Percentiles rank a stretch among this genome's conserved stretches.
phyloP scores from a whole-genome alignment of 2,113 vertebrate genomes.

The Ceyx melanurus region DNA sequence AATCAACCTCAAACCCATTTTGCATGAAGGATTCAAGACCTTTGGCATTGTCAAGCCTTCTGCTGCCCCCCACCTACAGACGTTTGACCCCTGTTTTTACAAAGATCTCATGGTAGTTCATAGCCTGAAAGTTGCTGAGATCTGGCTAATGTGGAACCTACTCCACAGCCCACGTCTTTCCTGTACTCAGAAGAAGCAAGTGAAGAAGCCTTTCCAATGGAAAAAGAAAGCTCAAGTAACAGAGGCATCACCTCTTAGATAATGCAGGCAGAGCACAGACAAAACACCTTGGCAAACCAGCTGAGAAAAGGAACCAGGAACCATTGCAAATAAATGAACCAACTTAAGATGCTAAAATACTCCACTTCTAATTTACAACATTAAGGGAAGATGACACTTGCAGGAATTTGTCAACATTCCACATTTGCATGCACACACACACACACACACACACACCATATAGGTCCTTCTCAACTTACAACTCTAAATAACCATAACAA shows the following conservation, averaged over 20 bases:
- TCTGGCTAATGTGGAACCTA: constrained; percentile 98
- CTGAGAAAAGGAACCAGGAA: neutral
- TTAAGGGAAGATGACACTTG: neutral
- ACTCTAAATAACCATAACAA: neutral
- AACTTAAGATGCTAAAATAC: neutral
- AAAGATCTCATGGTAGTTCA: constrained; percentile 95
- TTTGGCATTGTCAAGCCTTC: constrained; percentile 92
- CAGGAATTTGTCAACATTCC: neutral
- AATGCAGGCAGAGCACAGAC: neutral
- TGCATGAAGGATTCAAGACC: constrained; percentile 93
- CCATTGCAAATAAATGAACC: neutral
- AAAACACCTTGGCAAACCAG: neutral
- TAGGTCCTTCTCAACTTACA: neutral
- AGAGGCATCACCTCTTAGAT: neutral
- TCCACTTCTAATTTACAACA: neutral
- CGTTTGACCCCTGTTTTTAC: constrained; percentile 96
- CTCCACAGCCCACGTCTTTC: constrained; percentile 83
- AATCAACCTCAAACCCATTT: constrained; percentile 82
- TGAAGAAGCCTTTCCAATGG: constrained; percentile 74
- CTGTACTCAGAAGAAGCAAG: constrained; percentile 80
- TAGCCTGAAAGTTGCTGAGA: constrained; percentile 90
- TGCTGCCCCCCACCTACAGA: constrained; percentile 89
- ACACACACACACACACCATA: neutral
- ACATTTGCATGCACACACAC: neutral
- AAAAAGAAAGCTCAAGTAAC: constrained; percentile 14